A percentile compares a stretch with the other conserved stretches of the same genome.
Conservation (phyloP, 2,888 invertebrate genomes). For the Melinaea marsaeus region DNA sequence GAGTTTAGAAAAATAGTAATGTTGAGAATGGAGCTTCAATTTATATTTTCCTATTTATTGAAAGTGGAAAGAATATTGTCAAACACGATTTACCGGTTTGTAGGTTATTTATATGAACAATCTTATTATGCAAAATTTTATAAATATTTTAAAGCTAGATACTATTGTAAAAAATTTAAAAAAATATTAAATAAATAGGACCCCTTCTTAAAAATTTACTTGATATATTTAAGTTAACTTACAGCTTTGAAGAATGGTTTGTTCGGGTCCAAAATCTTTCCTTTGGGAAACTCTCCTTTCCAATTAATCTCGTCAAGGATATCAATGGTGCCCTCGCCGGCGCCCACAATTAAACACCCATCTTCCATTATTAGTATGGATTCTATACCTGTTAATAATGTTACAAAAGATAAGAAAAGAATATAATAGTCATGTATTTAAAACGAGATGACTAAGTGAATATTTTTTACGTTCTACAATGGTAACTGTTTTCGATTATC, state of each 20-base stretch:
- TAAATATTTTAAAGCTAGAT: no score
- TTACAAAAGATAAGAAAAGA: background rate
- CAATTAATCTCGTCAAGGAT: conserved; percentile 80
- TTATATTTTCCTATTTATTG: background rate
- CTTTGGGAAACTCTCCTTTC: conserved; percentile 64
- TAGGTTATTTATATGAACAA: no score
- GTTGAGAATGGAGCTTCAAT: no score
- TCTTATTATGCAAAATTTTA: no score
- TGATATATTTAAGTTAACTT: conserved; percentile 33
- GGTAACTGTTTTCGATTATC: background rate
- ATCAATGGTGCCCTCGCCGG: conserved; percentile 90
- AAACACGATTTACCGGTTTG: no score
- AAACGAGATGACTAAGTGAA: background rate
- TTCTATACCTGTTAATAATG: conserved; percentile 75
- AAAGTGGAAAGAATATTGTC: no score
- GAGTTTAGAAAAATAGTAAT: conserved; percentile 27
- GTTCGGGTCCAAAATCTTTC: conserved; percentile 71
- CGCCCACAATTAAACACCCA: conserved; percentile 85
- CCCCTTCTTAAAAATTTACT: background rate
- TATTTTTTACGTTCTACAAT: background rate
- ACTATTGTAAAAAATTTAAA: no score
- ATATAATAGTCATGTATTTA: background rate
- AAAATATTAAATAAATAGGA: no score
- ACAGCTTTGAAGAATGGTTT: conserved; percentile 78
- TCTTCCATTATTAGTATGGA: conserved; percentile 79